phyloP scores from a whole-genome alignment of 2,888 invertebrate genomes.

The Tetragonula carbonaria region DNA sequence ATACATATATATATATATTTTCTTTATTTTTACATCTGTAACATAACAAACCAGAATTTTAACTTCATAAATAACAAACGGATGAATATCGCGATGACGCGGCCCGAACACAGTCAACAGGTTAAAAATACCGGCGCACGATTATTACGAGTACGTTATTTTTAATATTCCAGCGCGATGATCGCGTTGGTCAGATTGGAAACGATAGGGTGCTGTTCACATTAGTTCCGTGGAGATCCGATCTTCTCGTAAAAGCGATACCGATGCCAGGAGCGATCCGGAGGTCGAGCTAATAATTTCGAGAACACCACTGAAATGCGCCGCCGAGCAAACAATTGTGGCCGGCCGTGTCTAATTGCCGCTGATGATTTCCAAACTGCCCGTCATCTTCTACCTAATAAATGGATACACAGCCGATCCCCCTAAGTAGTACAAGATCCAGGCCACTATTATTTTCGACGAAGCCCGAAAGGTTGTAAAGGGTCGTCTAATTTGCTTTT shows the following conservation, averaged over 20 bases:
- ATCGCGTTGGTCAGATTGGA: constrained; percentile 23
- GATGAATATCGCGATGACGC: no score
- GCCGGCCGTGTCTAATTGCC: constrained; percentile 73
- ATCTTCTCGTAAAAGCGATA: constrained; percentile 36
- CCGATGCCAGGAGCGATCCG: constrained; percentile 51
- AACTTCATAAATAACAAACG: no score
- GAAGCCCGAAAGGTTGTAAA: constrained; percentile 62
- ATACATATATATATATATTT: no score
- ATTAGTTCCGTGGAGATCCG: constrained; percentile 53
- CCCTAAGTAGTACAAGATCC: constrained; percentile 60
- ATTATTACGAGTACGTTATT: neutral
- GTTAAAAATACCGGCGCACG: no score
- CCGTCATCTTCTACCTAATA: constrained; percentile 68
- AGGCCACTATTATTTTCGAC: constrained; percentile 64
- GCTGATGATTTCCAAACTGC: constrained; percentile 73
- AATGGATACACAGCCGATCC: constrained; percentile 68
- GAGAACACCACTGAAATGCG: constrained; percentile 65
- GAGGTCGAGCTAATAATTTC: constrained; percentile 68
- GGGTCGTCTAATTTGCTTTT: constrained; percentile 68
- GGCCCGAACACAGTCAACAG: no score
- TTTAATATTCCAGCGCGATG: neutral
- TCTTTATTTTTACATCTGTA: no score
- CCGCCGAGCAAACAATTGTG: constrained; percentile 78
- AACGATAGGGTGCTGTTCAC: constrained; percentile 58
- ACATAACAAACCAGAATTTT: no score